Percentiles rank a stretch among this genome's conserved stretches.
These are phyloP conservation scores for Hypena proboscidalis DNA, from an alignment of 2,888 invertebrate genomes.

Conservation along the genomic window DNA sequence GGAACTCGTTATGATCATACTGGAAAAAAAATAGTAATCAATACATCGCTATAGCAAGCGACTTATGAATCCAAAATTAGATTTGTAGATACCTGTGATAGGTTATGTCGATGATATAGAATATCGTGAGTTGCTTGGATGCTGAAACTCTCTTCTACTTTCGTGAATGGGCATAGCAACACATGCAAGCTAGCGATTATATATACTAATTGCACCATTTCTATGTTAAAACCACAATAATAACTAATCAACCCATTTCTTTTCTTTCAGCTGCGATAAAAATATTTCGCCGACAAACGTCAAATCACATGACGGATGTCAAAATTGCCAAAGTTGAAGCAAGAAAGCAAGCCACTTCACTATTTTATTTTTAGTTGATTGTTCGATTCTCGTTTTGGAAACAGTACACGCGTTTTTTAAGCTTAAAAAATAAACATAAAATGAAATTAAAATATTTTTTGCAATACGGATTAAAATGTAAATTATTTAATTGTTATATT, in stretches of 20 bases:
- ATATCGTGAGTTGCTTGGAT: slow-evolving; percentile 99
- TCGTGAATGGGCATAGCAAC: slow-evolving; percentile 96
- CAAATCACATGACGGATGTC: slow-evolving; percentile 27
- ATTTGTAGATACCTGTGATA: slow-evolving; percentile 89
- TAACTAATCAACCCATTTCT: slow-evolving; percentile 63
- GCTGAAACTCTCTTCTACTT: slow-evolving; percentile 99
- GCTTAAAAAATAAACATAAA: too few species aligned
- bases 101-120: slow-evolving; percentile 93
- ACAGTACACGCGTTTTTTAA: too few species aligned
- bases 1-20: slow-evolving; percentile 99
- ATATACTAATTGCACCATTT: slow-evolving; percentile 91
- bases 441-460: too few species aligned
- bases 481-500: too few species aligned
- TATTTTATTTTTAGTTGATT: slow-evolving; percentile 16
- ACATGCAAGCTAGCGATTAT: slow-evolving; percentile 92
- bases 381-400: too few species aligned
- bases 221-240: slow-evolving; percentile 50
- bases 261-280: slow-evolving; percentile 19
- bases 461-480: too few species aligned
- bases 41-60: slow-evolving; percentile 47
- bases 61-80: slow-evolving; percentile 77
- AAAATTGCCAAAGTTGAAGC: slow-evolving; percentile 10
- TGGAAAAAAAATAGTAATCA: slow-evolving; percentile 73
- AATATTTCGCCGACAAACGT: slow-evolving; percentile 16
- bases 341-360: too few species aligned